Evolutionary conservation across 2,888 invertebrate species (phyloP), one percentile per base, ranked within the genome.

Genomic region (Mesorhabditis sp.): DNA sequence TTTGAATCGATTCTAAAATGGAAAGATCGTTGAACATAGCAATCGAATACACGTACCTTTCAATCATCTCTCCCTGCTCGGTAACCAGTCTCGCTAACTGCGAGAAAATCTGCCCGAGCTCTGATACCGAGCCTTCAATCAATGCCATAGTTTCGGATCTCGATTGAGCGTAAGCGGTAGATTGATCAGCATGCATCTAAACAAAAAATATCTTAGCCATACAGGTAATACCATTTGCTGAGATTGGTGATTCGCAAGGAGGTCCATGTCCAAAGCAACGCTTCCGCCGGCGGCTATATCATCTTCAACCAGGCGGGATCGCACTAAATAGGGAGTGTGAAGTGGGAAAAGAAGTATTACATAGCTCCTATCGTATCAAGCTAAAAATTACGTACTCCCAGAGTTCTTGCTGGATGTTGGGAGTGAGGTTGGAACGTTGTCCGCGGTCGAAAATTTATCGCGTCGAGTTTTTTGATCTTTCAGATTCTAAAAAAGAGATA

Each of bases 121-220:
- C 98, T 13, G 97, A 95, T 83, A 99, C 97, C 28, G 97, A 97
- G 67, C 94, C 93, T 88, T 99, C 98, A 85, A 99, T 98, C 86
- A 93, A 95, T 87, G 97, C 95, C 96, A 98, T 97, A 0, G 97
- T 95, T 87, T 95, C 95, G 61, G 95, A 95, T 82, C 98, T 90
- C 83, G 92, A 92, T 84, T 93, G 92, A 62, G 74, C 75, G 45
- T 78, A 78, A 41, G 75, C 73, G 41, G 72, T n/a, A 1, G 72
- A 73, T 3, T 69, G 15, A 43, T 74, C 74, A 5, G 45, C 66
- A 4, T 67, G 67, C 44, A 70, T 63, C 70, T 70, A 62, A 65
- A 68, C 10, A n/a, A 10, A 50, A 50, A 50, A 28, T 28, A 28
- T 28, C 28, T 28, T 28, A 28, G 28, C 28, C 28, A 28, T 28